phyloP scores from a whole-genome alignment of 2,888 invertebrate genomes.

The Barypeithes pellucidus region DNA sequence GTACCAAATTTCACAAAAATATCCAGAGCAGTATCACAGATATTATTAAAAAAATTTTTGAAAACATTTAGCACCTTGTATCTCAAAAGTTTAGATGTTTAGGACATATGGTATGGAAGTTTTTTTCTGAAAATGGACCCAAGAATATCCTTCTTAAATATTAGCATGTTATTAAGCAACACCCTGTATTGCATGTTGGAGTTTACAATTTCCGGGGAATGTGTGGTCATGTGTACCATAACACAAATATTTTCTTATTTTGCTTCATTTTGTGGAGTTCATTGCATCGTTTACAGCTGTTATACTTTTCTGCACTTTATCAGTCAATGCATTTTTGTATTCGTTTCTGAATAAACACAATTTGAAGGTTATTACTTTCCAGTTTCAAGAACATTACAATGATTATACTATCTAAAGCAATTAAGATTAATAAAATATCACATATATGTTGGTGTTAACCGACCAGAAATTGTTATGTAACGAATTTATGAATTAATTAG shows the following conservation, averaged over 20 bases:
- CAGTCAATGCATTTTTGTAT: constrained; percentile 4
- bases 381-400: constrained; percentile 32
- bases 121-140: too few relatives aligned
- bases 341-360: background rate
- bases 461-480: constrained; percentile 1
- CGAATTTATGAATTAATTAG: constrained; percentile 11
- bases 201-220: too few relatives aligned
- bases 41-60: too few relatives aligned
- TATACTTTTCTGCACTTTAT: constrained; percentile 10
- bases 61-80: too few relatives aligned
- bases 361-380: constrained; percentile 46
- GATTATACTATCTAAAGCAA: constrained; percentile 21
- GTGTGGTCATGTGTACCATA: too few relatives aligned
- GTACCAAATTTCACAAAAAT: too few relatives aligned
- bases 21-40: too few relatives aligned
- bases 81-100: too few relatives aligned
- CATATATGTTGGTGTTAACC: constrained; percentile 11
- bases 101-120: too few relatives aligned
- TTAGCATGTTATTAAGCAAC: too few relatives aligned
- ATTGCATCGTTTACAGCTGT: constrained; percentile 1
- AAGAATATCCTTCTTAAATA: too few relatives aligned
- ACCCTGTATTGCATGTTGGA: too few relatives aligned
- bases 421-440: constrained; percentile 15
- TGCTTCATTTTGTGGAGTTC: background rate
- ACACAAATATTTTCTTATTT: background rate